Base-by-base conservation (phyloP, 1,140 invertebrate species). In the Lordiphosa stackelbergi region DNA sequence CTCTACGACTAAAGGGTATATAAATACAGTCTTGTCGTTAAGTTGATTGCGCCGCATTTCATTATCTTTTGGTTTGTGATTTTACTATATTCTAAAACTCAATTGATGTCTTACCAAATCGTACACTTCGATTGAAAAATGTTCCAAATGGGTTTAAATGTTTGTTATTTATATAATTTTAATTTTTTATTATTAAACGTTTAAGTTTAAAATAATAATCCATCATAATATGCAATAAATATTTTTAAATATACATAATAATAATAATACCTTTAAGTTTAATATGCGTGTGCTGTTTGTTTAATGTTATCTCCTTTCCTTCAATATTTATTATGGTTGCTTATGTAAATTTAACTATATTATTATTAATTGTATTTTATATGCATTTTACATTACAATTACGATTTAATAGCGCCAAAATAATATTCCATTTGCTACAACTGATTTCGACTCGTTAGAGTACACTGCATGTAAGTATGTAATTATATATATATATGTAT, bases 341-440 rank as follows among this genome's bases (percentile, higher is more conserved):
- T 63, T 72, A 81, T 75, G 60, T 81, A 83, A 83, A 81, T 81
- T 81, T 71, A 81, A 83, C 75, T 81, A 81, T 81, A 68, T 34
- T 10, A 45, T 19, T 69, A 28, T 60, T 47, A 53, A 46, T 63
- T 46, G 38, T 55, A 46, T 77, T 72, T 72, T 83, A 72, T 83
- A 72, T 81, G 77, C 71, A 81, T 65, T 61, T 61, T 81, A 66
- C 54, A 81, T 74, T 69, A 56, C 43, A 65, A 11, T 69, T 69
- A 13, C 10, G 22, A 69, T 64, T 75, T 64, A 83, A 75, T 81
- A 81, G 77, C 75, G 77, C 68, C 77, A 81, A 69, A 83, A 68
- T 81, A 72, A 83, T 75, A 72, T 83, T 83, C 28, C 72, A 81
- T 81, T 81, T 83, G 60, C 75, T 83, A 81, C 72, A 81, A 79